Evolutionary conservation across 2,113 vertebrate species (phyloP), one percentile per base, ranked within the genome.

Genomic region (Xiphophorus couchianus): DNA sequence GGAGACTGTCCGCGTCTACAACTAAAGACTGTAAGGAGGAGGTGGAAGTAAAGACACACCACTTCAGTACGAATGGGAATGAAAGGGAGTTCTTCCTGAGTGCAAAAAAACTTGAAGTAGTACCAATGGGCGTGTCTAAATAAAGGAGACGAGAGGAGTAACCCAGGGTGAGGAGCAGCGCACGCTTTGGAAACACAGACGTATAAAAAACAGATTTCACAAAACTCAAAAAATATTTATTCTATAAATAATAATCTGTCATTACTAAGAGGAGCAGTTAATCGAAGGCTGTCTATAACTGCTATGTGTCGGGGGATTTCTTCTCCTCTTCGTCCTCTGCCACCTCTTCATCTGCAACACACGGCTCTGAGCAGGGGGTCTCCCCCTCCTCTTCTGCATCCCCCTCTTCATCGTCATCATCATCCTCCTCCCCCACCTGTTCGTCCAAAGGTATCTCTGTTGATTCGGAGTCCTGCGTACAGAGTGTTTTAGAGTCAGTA

Each of bases 401-500:
- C 84, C 91, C 60, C 68, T 84, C 94, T 66, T 92, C 94, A 11
- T 93, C 96, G 4, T 80, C 86, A 14, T 93, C 96, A 0, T 95
- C 95, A 15, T 96, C 96, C 33, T 95, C 97, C 33, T 96, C 97
- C 60, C 96, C 96, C 93, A 96, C 93, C 90, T 96, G 97, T 74
- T 99, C 97, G 17, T 99, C 97, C 73, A 99, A 95, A 78, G 96
- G 96, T 84, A 98, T 96, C 90, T 99, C 98, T n/a, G 98, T 97
- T 15, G 97, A 98, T 94, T 99, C 97, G 0, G 98, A 99, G 95
- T 99, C 97, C 90, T 99, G 98, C 42, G 97, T 97, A 78, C 97
- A 99, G 90, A 99, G 96, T 15, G 98, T 99, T 94, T 99, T 99
- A 78, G 96, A 97, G 94, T 99, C 97, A 88, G 97, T 99, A 91